These are phyloP conservation scores for Philypnodon macrostomus DNA, from an alignment of 2,797 vertebrate genomes.

Conservation along the genomic window DNA sequence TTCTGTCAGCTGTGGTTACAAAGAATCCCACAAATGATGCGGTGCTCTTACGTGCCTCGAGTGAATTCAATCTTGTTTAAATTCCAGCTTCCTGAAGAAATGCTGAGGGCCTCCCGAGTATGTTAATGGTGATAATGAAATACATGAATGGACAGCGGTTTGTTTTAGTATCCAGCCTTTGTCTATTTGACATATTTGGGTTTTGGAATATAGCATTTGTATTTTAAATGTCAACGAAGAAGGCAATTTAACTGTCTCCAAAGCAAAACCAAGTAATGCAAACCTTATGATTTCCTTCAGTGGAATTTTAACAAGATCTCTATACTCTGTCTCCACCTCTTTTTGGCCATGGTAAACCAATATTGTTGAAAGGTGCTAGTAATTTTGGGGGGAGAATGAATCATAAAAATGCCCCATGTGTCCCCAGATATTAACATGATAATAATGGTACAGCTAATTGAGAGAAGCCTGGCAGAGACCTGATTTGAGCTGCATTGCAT, in stretches of 20 bases:
- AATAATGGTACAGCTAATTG: no score
- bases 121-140: constrained; percentile 59
- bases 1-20: constrained; percentile 17
- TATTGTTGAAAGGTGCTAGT: constrained; percentile 16
- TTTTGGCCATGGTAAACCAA: constrained; percentile 23
- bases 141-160: constrained; percentile 54
- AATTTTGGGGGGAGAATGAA: no score
- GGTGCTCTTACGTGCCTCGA: constrained; percentile 15
- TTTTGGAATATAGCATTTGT: constrained; percentile 53
- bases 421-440: no score
- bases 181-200: constrained; percentile 57
- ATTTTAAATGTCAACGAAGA: constrained; percentile 51
- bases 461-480: no score
- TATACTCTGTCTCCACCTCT: constrained; percentile 26
- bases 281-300: constrained; percentile 44
- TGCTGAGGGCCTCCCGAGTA: constrained; percentile 37
- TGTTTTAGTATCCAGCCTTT: constrained; percentile 54
- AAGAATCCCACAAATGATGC: constrained; percentile 19
- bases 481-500: no score
- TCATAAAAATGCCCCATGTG: no score
- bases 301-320: constrained; percentile 52
- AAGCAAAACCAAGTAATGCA: constrained; percentile 60
- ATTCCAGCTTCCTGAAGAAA: constrained; percentile 34
- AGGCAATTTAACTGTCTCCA: constrained; percentile 61
- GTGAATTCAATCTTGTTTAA: constrained; percentile 37